phyloP scores from a whole-genome alignment of 2,797 vertebrate genomes.

The Semotilus atromaculatus region DNA sequence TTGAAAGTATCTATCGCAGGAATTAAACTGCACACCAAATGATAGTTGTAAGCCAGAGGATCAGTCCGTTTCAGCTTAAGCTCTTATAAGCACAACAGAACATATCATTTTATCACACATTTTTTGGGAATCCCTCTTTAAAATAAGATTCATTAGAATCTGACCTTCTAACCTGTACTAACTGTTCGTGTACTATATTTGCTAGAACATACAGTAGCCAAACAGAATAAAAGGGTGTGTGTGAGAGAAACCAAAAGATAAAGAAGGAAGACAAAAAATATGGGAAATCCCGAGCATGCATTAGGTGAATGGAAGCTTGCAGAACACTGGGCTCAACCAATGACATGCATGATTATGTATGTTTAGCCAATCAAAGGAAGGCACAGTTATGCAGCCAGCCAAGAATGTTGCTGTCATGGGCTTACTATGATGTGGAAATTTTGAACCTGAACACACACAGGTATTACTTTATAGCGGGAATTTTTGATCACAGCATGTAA shows the following conservation, averaged over 20 bases:
- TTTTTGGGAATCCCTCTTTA: neutral
- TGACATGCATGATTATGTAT: constrained; percentile 22
- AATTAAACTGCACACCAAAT: neutral
- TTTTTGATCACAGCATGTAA: constrained; percentile 23
- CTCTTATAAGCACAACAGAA: neutral
- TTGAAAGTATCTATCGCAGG: neutral
- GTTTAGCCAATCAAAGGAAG: constrained; percentile 45
- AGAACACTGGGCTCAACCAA: constrained; percentile 56
- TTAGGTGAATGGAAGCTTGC: constrained; percentile 33
- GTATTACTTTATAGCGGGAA: neutral
- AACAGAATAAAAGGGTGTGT: neutral
- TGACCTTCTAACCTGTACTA: neutral
- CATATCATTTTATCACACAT: neutral
- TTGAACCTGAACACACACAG: neutral
- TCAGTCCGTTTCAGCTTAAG: neutral
- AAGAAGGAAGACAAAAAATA: neutral
- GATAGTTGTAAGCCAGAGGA: neutral
- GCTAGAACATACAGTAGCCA: neutral
- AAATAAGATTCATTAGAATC: neutral
- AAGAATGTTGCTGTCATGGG: neutral
- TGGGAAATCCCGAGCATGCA: constrained; percentile 23
- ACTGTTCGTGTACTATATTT: neutral
- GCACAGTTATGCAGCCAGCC: neutral
- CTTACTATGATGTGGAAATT: constrained; percentile 9
- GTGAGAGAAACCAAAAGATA: neutral